Base-by-base conservation (phyloP, 2,888 invertebrate species). In the Acrobasis consociella region DNA sequence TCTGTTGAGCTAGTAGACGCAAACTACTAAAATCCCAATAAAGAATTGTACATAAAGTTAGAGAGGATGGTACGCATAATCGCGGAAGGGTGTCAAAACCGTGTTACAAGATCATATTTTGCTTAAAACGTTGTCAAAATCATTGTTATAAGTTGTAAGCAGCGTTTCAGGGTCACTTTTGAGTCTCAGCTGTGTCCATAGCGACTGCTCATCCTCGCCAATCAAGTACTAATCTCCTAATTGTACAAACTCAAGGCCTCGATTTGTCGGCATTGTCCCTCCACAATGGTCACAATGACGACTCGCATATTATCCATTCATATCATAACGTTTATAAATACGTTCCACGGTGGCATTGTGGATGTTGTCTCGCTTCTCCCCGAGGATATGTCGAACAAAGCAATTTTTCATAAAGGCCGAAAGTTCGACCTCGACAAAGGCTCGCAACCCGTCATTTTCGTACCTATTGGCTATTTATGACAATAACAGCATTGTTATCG, bases 391-490 rank as follows among this genome's bases (percentile, higher is more conserved):
- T 64, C 73, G 80, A 83, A 91, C 91, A 91, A 91, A 87, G 89
- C 55, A 83, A 78, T 82, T 74, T 76, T 78, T 84, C 86, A 87
- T 87, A 88, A 89, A 85, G 81, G 82, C 84, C 82, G 78, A 85
- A 86, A 87, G 80, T 86, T 83, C 81, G 82, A 77, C 78, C 78
- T 74, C 76, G 72, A 87, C 88, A 89, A 89, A 85, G 85, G 76
- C 76, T 82, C 83, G 81, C 86, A 91, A 91, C 91, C 91, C 88
- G 89, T 91, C 90, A 91, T 91, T 90, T 91, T 89, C 85, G 82
- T 88, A 88, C 85, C 87, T 89, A 91, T 91, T 89, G 91, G 91
- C 91, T 89, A 91, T 91, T 91, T 91, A 89, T 83, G 85, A 92
- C 89, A 91, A 91, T 89, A 87, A 83, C 79, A 69, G 73, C 77